A percentile compares a stretch with the other conserved stretches of the same genome.
These are phyloP conservation scores for Ibidorhyncha struthersii DNA, from an alignment of 2,113 vertebrate species.

Conservation along the genomic window DNA sequence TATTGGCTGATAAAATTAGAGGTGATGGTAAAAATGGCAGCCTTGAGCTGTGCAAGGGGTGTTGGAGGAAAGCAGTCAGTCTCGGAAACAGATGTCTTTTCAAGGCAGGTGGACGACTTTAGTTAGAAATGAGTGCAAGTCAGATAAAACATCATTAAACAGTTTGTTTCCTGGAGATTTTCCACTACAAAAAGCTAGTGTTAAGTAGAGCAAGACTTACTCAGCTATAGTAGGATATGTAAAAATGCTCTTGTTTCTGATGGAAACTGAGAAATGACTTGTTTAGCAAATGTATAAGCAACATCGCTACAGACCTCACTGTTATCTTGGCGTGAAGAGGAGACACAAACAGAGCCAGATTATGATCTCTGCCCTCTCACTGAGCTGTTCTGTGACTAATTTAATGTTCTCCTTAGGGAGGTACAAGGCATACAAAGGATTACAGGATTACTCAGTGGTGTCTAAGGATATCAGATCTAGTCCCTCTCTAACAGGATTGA, in stretches of 20 bases:
- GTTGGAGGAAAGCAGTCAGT: background rate
- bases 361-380: slow-evolving; percentile 28
- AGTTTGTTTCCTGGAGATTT: slow-evolving; percentile 62
- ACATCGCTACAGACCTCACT: background rate
- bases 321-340: background rate
- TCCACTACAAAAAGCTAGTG: slow-evolving; percentile 50
- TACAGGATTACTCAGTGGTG: background rate
- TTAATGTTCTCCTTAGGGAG: background rate
- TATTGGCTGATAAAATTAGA: slow-evolving; percentile 25
- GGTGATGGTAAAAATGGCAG: slow-evolving; percentile 14
- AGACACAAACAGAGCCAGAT: background rate
- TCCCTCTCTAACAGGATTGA: background rate
- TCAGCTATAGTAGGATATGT: slow-evolving; percentile 55
- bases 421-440: background rate
- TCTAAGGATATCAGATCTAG: background rate
- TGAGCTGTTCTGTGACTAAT: background rate
- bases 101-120: slow-evolving; percentile 48
- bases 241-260: slow-evolving; percentile 55
- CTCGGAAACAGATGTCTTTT: slow-evolving; percentile 42
- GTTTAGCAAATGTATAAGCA: slow-evolving; percentile 54
- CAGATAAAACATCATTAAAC: slow-evolving; percentile 48
- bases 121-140: slow-evolving; percentile 22
- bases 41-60: background rate
- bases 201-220: slow-evolving; percentile 49
- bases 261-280: slow-evolving; percentile 44